These are phyloP conservation scores for Homarus americanus DNA, from an alignment of 1,140 invertebrate genomes.

Conservation along the genomic window DNA sequence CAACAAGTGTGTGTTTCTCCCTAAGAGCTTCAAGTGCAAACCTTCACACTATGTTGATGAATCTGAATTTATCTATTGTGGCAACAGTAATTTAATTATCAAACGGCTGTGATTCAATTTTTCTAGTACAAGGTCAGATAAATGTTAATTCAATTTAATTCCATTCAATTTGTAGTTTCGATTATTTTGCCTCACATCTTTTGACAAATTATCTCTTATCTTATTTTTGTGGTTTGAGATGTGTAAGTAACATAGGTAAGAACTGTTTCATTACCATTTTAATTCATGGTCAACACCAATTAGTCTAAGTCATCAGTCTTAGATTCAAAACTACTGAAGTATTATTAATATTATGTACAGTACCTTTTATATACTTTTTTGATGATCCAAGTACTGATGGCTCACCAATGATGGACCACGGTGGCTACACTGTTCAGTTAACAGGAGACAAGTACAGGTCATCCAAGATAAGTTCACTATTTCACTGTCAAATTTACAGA, in stretches of 20 bases:
- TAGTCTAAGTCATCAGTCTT: conserved; percentile 19
- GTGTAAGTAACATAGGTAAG: conserved; percentile 11
- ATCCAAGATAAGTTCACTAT: background rate
- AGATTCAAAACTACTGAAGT: conserved; percentile 1
- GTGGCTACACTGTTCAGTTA: conserved; percentile 11
- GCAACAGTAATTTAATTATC: no score
- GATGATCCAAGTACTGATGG: conserved; percentile 26
- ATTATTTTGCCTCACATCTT: background rate
- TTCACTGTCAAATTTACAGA: background rate
- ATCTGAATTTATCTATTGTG: background rate
- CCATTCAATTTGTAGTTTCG: no score
- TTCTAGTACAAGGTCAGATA: no score
- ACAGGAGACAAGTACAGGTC: conserved; percentile 38
- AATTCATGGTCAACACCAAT: background rate
- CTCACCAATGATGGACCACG: background rate
- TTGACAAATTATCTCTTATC: background rate
- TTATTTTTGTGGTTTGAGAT: background rate
- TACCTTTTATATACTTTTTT: background rate
- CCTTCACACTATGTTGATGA: conserved; percentile 12
- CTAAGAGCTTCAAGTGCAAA: background rate
- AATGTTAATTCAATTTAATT: no score
- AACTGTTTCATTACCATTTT: conserved; percentile 34
- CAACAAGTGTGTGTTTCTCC: no score
- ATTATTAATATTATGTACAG: no score
- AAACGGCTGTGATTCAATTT: no score